Evolutionary conservation across 2,113 vertebrate species (phyloP).

Genomic region (Orientallactaga bullata): DNA sequence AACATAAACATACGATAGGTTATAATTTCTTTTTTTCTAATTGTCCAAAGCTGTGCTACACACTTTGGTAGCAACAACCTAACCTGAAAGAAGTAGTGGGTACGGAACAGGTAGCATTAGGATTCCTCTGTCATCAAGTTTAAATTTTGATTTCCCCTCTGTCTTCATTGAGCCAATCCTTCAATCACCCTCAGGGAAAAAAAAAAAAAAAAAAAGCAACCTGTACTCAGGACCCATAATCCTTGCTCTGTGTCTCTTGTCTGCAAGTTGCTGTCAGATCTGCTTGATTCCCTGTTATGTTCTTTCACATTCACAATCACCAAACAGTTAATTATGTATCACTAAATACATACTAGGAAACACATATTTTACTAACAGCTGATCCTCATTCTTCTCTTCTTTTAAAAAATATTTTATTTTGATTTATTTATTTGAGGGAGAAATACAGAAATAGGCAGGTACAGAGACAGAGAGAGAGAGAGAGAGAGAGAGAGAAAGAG

Average conservation of each 20-base stretch:
- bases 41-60: background rate
- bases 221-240: background rate
- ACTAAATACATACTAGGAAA: background rate
- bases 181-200: background rate
- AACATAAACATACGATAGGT: background rate
- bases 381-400: background rate
- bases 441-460: no score
- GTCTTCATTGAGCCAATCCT: background rate
- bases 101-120: accelerated
- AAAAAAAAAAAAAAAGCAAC: no score
- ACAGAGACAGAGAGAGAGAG: no score
- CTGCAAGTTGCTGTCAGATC: background rate
- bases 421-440: no score
- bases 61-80: background rate
- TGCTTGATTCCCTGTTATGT: background rate
- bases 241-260: background rate
- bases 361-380: accelerated
- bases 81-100: background rate
- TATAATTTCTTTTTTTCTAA: background rate
- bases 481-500: no score
- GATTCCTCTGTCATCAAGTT: background rate
- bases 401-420: no score
- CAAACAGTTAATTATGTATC: background rate
- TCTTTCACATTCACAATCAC: background rate
- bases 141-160: background rate